Conservation (phyloP, 1,140 invertebrate species). For the Sogatella furcifera region DNA sequence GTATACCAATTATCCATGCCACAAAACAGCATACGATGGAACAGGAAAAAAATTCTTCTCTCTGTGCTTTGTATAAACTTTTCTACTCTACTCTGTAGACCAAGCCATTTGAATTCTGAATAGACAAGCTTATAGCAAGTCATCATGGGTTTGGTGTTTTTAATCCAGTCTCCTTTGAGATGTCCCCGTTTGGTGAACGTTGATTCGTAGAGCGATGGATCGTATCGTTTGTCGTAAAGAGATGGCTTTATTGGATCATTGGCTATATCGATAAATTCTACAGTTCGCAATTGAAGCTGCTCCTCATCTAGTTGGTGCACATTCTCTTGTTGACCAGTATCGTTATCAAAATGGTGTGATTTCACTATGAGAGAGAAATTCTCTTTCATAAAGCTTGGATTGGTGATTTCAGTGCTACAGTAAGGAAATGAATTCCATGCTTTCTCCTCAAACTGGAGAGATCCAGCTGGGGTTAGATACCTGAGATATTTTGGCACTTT, state of each 20-base stretch:
- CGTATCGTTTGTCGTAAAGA: not conserved
- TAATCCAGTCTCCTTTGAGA: not conserved
- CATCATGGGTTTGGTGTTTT: not conserved
- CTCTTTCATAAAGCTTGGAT: not conserved
- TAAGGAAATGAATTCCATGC: not conserved
- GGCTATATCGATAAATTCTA: not conserved
- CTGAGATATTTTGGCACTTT: slow-evolving; percentile 60
- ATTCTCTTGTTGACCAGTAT: not conserved
- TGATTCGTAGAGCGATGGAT: not conserved
- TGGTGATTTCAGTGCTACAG: not conserved
- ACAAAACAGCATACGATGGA: not conserved
- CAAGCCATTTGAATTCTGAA: not conserved
- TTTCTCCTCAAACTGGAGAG: not conserved
- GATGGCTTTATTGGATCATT: not conserved
- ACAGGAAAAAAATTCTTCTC: not conserved
- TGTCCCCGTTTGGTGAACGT: not conserved
- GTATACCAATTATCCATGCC: not conserved
- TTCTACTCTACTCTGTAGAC: not conserved
- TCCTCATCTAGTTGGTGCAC: not conserved
- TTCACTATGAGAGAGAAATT: not conserved
- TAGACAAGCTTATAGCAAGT: not conserved
- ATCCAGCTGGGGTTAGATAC: not conserved
- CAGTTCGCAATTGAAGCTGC: not conserved
- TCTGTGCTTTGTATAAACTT: not conserved
- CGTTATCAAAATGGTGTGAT: not conserved